These are phyloP conservation scores for Halocynthia roretzi DNA, from an alignment of 23 tunicate genomes.

Conservation along the genomic window DNA sequence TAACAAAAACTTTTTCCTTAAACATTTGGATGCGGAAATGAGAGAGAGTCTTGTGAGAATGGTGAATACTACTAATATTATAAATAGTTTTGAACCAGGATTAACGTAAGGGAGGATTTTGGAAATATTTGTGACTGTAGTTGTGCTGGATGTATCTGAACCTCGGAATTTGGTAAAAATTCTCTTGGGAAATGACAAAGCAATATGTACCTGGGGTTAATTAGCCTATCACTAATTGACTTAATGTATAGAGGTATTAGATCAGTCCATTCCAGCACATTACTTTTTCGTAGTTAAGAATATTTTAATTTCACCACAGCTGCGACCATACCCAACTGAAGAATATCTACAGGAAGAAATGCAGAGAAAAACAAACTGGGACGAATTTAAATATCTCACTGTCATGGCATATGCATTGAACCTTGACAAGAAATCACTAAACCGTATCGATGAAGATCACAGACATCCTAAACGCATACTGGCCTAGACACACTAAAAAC, in stretches of 20 bases:
- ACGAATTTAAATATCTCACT: constrained; percentile 57
- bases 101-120: neutral
- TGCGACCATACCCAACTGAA: constrained; percentile 65
- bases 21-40: constrained; percentile 49
- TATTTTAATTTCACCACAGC: constrained; percentile 8
- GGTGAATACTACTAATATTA: constrained; percentile 22
- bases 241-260: neutral
- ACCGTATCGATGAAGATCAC: no score
- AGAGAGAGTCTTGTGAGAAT: constrained; percentile 50
- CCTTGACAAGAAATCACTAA: neutral
- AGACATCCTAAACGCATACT: no score
- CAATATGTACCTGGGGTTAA: no score
- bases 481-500: no score
- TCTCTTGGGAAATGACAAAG: no score
- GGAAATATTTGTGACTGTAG: no score
- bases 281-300: neutral
- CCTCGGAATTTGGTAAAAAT: no score
- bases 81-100: neutral
- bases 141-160: no score
- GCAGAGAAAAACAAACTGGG: constrained; percentile 66
- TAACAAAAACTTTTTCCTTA: constrained; percentile 45
- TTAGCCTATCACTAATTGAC: no score
- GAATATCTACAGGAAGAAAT: constrained; percentile 39
- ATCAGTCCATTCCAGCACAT: neutral
- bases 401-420: constrained; percentile 23